phyloP scores from a whole-genome alignment of 2,888 invertebrate species.

The Pteria penguin region DNA sequence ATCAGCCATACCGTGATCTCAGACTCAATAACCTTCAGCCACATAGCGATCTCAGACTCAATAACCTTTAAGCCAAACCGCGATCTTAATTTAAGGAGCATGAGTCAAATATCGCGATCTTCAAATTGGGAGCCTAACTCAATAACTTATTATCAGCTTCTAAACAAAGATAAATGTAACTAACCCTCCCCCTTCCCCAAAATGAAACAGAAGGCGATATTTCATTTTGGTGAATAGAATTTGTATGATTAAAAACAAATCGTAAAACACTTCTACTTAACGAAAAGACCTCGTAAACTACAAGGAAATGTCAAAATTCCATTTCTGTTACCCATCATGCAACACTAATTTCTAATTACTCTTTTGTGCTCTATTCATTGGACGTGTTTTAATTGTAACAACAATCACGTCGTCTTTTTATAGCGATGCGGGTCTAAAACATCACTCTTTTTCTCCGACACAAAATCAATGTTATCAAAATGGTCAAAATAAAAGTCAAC shows the following conservation, averaged over 20 bases:
- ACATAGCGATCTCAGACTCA: too few relatives aligned
- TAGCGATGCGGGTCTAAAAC: not conserved
- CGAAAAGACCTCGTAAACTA: not conserved
- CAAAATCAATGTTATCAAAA: slow-evolving; percentile 6
- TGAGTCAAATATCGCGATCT: too few relatives aligned
- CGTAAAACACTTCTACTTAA: not conserved
- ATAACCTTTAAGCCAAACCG: too few relatives aligned
- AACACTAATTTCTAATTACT: not conserved
- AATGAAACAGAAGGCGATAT: too few relatives aligned
- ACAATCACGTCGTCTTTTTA: not conserved
- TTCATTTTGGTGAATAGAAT: not conserved
- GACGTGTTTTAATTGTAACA: not conserved
- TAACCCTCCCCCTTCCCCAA: too few relatives aligned
- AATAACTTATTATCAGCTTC: too few relatives aligned
- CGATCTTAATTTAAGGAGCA: too few relatives aligned
- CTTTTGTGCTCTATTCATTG: not conserved
- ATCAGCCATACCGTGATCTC: too few relatives aligned
- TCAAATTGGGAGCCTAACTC: too few relatives aligned
- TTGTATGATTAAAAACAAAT: not conserved
- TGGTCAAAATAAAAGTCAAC: not conserved
- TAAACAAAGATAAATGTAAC: too few relatives aligned
- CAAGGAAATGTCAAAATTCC: not conserved
- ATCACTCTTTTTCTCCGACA: not conserved
- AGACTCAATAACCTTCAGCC: too few relatives aligned
- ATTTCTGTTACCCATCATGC: slow-evolving; percentile 1